These are phyloP conservation scores for Mamestra configurata DNA, from an alignment of 1,140 invertebrate species.

Conservation along the genomic window DNA sequence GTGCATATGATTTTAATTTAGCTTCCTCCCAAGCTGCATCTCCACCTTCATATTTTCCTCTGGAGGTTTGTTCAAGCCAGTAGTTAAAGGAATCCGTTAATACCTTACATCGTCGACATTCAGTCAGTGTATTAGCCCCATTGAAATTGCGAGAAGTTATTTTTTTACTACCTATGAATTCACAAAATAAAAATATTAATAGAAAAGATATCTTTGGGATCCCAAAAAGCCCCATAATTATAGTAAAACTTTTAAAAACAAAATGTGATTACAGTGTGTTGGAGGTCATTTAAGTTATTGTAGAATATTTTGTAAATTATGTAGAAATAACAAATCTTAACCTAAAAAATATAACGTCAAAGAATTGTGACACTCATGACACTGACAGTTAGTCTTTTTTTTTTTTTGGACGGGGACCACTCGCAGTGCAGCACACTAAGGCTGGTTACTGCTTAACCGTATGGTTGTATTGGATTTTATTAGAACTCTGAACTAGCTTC, in stretches of 20 bases:
- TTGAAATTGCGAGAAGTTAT: conserved; percentile 4
- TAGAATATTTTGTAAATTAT: too few species aligned
- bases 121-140: conserved; percentile 55
- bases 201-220: conserved; percentile 20
- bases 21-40: conserved; percentile 99
- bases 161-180: conserved; percentile 50
- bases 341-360: too few species aligned
- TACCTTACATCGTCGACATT: conserved; percentile 77
- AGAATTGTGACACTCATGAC: too few species aligned
- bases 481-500: too few species aligned
- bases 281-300: too few species aligned
- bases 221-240: conserved; percentile 7
- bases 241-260: not conserved
- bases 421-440: too few species aligned
- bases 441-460: too few species aligned
- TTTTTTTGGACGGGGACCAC: too few species aligned
- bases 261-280: not conserved
- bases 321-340: too few species aligned
- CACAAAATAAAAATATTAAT: conserved; percentile 47
- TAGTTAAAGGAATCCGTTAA: conserved; percentile 77
- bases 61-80: conserved; percentile 93
- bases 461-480: too few species aligned
- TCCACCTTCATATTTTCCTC: conserved; percentile 98
- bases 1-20: conserved; percentile 95
- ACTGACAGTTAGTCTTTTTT: too few species aligned